phyloP scores from a whole-genome alignment of 2,888 invertebrate genomes.

The Pachliopta kotzebuea region DNA sequence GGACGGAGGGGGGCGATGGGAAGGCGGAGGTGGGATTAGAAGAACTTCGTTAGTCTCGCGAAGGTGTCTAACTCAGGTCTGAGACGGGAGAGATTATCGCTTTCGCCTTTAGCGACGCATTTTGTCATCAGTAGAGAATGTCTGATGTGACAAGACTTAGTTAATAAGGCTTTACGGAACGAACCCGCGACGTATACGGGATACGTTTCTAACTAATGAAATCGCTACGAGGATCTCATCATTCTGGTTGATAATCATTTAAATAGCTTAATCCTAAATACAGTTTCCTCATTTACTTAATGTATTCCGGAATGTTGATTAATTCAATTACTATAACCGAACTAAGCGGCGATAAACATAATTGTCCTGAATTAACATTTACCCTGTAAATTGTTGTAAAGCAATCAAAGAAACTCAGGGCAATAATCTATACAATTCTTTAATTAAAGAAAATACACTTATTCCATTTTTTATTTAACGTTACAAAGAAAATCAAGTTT shows the following conservation, averaged over 20 bases:
- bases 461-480: no score
- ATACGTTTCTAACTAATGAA: slow-evolving; percentile 5
- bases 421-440: no score
- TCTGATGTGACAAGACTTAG: slow-evolving; percentile 42
- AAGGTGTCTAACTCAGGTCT: slow-evolving; percentile 73
- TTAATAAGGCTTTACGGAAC: slow-evolving; percentile 22
- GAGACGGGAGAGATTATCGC: slow-evolving; percentile 67
- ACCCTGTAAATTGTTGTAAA: no score
- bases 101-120: slow-evolving; percentile 62
- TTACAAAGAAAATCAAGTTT: no score
- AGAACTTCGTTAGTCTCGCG: slow-evolving; percentile 77
- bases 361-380: no score
- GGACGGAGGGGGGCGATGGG: slow-evolving; percentile 41
- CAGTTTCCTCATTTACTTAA: slow-evolving; percentile 8
- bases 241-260: slow-evolving; percentile 14
- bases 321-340: slow-evolving; percentile 3
- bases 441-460: no score
- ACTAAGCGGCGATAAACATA: no score
- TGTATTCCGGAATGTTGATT: slow-evolving; percentile 15
- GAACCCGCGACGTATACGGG: slow-evolving; percentile 11
- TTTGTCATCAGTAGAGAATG: slow-evolving; percentile 57
- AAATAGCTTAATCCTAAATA: slow-evolving; percentile 18
- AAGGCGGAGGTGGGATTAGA: slow-evolving; percentile 63
- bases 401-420: no score
- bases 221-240: slow-evolving; percentile 2